Conservation (phyloP, 2,797 vertebrate species). For the Chanos chanos region DNA sequence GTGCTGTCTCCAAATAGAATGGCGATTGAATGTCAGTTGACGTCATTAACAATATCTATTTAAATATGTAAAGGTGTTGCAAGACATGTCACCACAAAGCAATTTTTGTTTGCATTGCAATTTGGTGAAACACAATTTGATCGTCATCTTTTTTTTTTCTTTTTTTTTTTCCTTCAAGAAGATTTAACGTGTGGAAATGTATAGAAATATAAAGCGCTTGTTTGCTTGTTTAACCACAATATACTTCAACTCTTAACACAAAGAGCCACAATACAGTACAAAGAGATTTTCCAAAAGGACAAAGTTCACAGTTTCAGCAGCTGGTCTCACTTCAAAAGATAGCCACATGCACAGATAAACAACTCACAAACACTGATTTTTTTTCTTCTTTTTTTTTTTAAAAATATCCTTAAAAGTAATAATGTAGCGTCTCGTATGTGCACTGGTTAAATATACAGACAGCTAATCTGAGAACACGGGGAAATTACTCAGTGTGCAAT, state of each 20-base stretch:
- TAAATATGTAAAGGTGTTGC: neutral
- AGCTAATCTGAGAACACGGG: neutral
- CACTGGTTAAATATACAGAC: constrained; percentile 2
- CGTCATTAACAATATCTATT: neutral
- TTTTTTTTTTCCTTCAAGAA: no score
- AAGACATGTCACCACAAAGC: constrained; percentile 3
- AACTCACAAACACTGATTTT: constrained; percentile 54
- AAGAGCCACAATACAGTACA: constrained; percentile 46
- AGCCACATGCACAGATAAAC: constrained; percentile 48
- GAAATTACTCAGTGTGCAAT: neutral
- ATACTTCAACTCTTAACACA: neutral
- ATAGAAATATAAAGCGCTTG: neutral
- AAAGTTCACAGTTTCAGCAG: constrained; percentile 65
- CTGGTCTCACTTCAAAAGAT: constrained; percentile 42
- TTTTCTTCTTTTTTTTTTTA: no score
- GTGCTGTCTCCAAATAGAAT: constrained; percentile 22
- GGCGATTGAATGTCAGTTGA: neutral
- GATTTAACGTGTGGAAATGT: neutral
- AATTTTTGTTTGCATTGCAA: neutral
- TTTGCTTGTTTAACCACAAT: neutral
- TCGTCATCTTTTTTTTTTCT: neutral
- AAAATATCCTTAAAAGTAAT: no score
- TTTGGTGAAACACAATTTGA: constrained; percentile 1
- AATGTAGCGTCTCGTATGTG: no score
- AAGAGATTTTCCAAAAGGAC: constrained; percentile 47